Evolutionary conservation across 2,113 vertebrate species (phyloP).

Genomic region (Dendrocopos noguchii): DNA sequence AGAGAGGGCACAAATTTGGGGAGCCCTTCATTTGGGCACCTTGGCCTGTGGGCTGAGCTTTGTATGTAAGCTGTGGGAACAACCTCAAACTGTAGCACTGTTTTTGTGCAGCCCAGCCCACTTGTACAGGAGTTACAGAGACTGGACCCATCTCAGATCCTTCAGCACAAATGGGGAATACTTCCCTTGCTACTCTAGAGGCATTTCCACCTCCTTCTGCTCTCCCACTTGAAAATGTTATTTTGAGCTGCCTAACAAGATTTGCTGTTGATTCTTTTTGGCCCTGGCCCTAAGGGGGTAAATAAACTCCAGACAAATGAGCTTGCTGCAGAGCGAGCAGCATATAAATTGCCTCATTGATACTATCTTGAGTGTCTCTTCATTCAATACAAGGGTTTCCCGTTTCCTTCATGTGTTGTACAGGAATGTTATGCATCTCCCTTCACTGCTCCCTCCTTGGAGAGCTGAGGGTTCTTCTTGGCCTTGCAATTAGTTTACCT

Average conservation of each 20-base stretch:
- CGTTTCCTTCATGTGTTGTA: not conserved
- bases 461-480: constrained; percentile 22
- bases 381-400: constrained; percentile 19
- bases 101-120: not conserved
- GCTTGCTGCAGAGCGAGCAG: constrained; percentile 32
- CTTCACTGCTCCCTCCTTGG: not conserved
- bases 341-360: constrained; percentile 60
- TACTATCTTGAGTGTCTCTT: constrained; percentile 26
- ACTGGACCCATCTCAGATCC: not conserved
- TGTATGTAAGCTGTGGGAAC: not conserved
- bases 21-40: not conserved
- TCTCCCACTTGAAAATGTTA: constrained; percentile 34
- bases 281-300: constrained; percentile 36
- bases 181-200: not conserved
- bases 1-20: not conserved
- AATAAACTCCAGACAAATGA: constrained; percentile 58
- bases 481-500: constrained; percentile 26
- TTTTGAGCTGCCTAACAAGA: constrained; percentile 44
- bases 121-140: not conserved
- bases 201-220: not conserved
- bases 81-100: not conserved
- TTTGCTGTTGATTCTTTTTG: constrained; percentile 30
- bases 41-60: not conserved
- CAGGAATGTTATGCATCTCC: not conserved
- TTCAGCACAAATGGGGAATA: rapidly evolving